Conservation (phyloP, 2,797 vertebrate species). For the Hirundo rustica region DNA sequence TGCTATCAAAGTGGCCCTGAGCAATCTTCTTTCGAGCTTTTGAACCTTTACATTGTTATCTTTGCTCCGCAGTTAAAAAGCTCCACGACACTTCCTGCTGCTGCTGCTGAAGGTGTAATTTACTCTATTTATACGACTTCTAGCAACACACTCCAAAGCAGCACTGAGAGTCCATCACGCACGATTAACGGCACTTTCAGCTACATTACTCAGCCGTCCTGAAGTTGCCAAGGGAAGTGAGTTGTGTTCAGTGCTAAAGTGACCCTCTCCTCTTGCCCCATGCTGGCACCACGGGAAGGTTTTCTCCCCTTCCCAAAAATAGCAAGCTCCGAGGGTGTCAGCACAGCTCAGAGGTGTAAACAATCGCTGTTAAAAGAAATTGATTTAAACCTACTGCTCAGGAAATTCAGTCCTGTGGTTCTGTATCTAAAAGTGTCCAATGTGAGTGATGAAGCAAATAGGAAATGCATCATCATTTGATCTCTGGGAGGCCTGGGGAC, state of each 20-base stretch:
- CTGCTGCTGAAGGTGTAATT: conserved; percentile 34
- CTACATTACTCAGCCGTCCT: conserved; percentile 2
- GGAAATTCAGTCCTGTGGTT: conserved; percentile 24
- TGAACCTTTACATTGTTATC: not conserved
- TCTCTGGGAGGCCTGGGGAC: not conserved
- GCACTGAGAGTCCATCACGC: not conserved
- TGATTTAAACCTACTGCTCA: conserved; percentile 1
- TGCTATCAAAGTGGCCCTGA: not conserved
- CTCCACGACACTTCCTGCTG: not conserved
- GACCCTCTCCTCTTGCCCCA: not conserved
- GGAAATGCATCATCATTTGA: not conserved
- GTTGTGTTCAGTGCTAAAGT: not conserved
- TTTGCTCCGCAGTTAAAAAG: not conserved
- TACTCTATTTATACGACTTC: conserved; percentile 45
- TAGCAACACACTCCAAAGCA: conserved; percentile 17
- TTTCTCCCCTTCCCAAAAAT: not conserved
- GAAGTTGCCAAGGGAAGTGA: not conserved
- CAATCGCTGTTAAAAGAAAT: conserved; percentile 14
- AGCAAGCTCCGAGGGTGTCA: not conserved
- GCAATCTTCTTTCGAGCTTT: conserved; percentile 5
- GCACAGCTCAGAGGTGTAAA: not conserved
- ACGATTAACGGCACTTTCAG: conserved; percentile 26
- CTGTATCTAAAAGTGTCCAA: not conserved
- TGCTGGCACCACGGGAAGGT: not conserved
- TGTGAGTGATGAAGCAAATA: not conserved